Conservation (phyloP, 2,888 invertebrate species). For the Teleiodes luculella region DNA sequence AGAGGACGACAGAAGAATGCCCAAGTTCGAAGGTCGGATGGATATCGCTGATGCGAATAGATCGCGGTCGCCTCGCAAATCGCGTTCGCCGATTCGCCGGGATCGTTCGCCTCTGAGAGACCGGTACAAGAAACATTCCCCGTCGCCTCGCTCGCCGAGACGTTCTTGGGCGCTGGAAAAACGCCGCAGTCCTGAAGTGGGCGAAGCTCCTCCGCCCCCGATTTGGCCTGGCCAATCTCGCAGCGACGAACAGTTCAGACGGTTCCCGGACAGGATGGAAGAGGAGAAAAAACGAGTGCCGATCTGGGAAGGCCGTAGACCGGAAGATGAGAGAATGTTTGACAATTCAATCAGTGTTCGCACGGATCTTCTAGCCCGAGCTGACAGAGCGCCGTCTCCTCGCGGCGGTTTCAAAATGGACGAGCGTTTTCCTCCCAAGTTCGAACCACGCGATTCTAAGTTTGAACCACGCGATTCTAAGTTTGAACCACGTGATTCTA, state of each 20-base stretch:
- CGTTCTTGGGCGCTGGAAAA: constrained; percentile 69
- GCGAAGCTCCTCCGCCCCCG: constrained; percentile 60
- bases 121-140: constrained; percentile 54
- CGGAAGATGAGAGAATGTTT: constrained; percentile 10
- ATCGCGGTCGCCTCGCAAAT: constrained; percentile 37
- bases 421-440: constrained; percentile 17
- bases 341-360: constrained; percentile 20
- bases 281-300: constrained; percentile 16
- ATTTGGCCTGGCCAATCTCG: constrained; percentile 51
- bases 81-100: constrained; percentile 52
- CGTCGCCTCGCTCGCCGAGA: constrained; percentile 58
- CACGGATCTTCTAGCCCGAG: constrained; percentile 17
- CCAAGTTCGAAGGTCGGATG: constrained; percentile 29
- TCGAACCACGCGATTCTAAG: constrained; percentile 13
- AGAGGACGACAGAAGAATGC: constrained; percentile 43
- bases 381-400: constrained; percentile 10
- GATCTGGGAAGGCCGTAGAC: constrained; percentile 29
- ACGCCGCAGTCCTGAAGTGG: constrained; percentile 49
- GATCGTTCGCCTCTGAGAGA: constrained; percentile 55
- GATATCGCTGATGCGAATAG: constrained; percentile 24
- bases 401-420: constrained; percentile 25
- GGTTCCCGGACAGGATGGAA: constrained; percentile 22
- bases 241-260: constrained; percentile 25
- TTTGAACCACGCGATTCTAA: constrained; percentile 18
- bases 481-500: constrained; percentile 12